A percentile compares a stretch with the other conserved stretches of the same genome.
phyloP scores from a whole-genome alignment of 2,797 vertebrate genomes.

The Helarctos malayanus region DNA sequence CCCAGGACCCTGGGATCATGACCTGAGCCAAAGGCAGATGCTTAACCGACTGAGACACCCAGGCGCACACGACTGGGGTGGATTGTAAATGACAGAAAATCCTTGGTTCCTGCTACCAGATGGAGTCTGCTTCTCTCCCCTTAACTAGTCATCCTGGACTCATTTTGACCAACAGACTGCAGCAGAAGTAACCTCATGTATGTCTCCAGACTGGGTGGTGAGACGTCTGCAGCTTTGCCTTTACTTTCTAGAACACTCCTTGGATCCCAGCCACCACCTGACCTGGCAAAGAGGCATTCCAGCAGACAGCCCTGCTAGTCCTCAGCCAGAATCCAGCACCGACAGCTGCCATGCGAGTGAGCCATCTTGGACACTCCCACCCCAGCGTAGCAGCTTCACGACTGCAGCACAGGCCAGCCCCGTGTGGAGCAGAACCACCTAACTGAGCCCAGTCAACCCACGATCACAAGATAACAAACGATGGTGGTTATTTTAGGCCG shows the following conservation, averaged over 20 bases:
- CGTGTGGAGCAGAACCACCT: fast-evolving
- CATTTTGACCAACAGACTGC: neutral
- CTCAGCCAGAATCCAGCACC: neutral
- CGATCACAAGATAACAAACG: fast-evolving
- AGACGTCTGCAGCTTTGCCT: neutral
- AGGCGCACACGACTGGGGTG: fast-evolving
- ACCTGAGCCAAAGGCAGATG: neutral
- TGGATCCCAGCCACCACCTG: fast-evolving
- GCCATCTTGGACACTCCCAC: fast-evolving
- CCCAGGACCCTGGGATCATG: neutral
- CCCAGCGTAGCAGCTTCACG: fast-evolving
- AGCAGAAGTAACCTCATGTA: fast-evolving
- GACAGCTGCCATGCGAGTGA: fast-evolving
- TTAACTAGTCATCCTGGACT: neutral
- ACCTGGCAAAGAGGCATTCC: neutral
- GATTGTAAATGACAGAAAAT: neutral
- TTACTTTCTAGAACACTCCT: neutral
- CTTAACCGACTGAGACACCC: neutral
- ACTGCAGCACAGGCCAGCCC: fast-evolving
- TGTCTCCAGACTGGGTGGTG: neutral
- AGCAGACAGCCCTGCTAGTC: neutral
- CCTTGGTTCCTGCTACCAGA: no score
- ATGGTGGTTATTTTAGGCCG: fast-evolving
- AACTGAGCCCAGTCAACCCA: neutral
- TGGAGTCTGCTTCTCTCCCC: fast-evolving